A percentile compares a stretch with the other conserved stretches of the same genome.
Conservation (phyloP, 2,113 vertebrate species). For the Nicator chloris region DNA sequence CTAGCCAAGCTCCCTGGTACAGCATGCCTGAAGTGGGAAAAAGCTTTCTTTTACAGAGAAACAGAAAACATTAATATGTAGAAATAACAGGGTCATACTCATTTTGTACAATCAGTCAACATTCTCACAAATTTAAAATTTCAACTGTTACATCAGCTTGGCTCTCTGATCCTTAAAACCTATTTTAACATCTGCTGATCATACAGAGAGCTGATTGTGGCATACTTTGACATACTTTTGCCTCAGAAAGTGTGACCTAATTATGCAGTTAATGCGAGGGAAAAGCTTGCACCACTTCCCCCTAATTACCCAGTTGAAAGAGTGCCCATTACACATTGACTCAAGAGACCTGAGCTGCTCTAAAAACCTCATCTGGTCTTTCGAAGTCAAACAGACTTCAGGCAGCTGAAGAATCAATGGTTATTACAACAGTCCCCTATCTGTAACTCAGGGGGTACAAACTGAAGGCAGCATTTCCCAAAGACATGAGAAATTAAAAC, state of each 20-base stretch:
- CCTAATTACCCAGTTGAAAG: conserved; percentile 56
- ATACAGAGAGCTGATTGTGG: neutral
- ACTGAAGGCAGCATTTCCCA: neutral
- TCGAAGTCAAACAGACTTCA: neutral
- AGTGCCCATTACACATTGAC: conserved; percentile 23
- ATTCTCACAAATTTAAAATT: neutral
- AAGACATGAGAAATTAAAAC: neutral
- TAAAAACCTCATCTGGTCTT: conserved; percentile 23
- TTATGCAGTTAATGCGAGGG: conserved; percentile 30
- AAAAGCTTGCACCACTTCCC: neutral
- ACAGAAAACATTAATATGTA: neutral
- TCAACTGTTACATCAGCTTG: neutral
- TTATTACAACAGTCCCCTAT: neutral
- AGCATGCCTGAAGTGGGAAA: neutral
- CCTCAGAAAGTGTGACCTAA: conserved; percentile 34
- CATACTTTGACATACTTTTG: conserved; percentile 18
- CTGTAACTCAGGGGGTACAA: neutral
- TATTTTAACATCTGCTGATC: neutral
- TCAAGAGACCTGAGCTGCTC: conserved; percentile 55
- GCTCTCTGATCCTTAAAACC: neutral
- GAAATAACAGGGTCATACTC: neutral
- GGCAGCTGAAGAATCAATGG: neutral
- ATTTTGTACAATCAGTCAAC: neutral
- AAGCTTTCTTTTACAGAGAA: neutral
- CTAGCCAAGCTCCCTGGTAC: neutral